Evolutionary conservation across 2,113 vertebrate genomes (phyloP).

Genomic region (Cottus gobio): DNA sequence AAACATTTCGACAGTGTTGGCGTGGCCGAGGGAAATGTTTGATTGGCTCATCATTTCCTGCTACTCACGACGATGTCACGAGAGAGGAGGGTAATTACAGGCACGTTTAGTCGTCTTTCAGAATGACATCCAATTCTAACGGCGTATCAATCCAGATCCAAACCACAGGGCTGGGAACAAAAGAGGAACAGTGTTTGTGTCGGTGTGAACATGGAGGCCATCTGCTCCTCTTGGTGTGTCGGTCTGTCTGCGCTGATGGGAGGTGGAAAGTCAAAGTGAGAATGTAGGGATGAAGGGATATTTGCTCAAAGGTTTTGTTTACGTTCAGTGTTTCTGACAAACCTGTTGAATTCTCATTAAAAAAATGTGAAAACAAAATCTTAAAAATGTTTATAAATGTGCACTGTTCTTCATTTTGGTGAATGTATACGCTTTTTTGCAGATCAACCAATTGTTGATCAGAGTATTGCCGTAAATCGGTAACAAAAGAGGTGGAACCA

Average conservation of each 20-base stretch:
- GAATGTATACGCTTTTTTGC: neutral
- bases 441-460: neutral
- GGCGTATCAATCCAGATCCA: conserved; percentile 34
- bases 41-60: conserved; percentile 48
- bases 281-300: too few species aligned
- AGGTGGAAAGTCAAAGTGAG: neutral
- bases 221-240: conserved; percentile 11
- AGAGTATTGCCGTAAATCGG: neutral
- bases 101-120: neutral
- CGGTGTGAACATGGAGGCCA: neutral
- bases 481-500: neutral
- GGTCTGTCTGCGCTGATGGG: neutral
- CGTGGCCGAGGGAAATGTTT: conserved; percentile 40
- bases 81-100: conserved; percentile 39
- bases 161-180: neutral
- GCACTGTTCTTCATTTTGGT: neutral
- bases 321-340: neutral
- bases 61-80: conserved; percentile 9
- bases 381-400: too few species aligned
- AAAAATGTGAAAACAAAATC: too few species aligned
- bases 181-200: conserved; percentile 14
- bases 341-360: neutral
- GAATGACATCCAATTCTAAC: conserved; percentile 18
- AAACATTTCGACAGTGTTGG: conserved; percentile 37
- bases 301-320: neutral